Conservation (phyloP, 2,113 vertebrate species). For the Jacana jacana region DNA sequence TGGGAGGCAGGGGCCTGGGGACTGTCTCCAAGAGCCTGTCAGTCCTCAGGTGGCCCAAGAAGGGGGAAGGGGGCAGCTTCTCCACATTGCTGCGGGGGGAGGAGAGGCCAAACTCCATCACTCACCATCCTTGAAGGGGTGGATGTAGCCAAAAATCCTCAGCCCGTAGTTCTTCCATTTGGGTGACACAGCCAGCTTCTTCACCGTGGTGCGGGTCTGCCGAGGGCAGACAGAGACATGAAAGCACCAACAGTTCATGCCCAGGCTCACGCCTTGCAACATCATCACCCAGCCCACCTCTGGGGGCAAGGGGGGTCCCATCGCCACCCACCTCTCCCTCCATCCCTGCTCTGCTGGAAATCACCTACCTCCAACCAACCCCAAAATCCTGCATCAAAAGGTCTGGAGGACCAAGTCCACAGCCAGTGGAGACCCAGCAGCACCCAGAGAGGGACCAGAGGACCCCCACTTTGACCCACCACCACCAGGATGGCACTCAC, state of each 20-base stretch:
- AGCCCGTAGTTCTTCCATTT: conserved; percentile 99
- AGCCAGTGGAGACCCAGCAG: neutral
- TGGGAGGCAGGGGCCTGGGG: neutral
- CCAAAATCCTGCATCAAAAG: neutral
- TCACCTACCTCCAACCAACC: neutral
- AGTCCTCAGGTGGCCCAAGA: accelerated
- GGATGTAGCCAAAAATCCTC: conserved; percentile 94
- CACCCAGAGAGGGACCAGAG: accelerated
- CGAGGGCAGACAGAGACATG: accelerated
- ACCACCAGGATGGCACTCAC: conserved; percentile 72
- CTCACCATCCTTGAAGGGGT: conserved; percentile 95
- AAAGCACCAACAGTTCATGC: accelerated
- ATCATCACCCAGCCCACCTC: neutral
- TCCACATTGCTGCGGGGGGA: accelerated
- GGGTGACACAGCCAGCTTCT: conserved; percentile 94
- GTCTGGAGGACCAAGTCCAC: neutral
- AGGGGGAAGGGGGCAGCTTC: neutral
- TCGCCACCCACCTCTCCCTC: neutral
- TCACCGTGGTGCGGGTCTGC: conserved; percentile 90
- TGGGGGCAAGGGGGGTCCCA: neutral
- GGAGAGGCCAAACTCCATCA: neutral
- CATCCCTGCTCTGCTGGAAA: neutral
- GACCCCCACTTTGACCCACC: accelerated
- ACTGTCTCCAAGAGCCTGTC: neutral
- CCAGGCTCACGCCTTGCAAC: neutral